Conservation (phyloP, 2,888 invertebrate genomes). For the Antheraea assamensis region DNA sequence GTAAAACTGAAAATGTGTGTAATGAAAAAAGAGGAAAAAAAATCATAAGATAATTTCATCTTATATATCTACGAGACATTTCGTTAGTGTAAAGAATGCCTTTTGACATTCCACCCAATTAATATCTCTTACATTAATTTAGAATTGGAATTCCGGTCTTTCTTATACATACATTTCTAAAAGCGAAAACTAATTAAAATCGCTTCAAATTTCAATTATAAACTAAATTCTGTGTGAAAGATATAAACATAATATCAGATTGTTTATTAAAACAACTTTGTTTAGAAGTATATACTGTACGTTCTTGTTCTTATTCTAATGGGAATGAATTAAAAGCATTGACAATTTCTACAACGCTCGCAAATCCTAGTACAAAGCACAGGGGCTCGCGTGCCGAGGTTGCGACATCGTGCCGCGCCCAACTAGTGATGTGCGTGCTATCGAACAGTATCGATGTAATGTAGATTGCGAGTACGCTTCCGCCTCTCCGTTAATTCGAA, state of each 20-base stretch:
- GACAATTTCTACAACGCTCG: conserved; percentile 29
- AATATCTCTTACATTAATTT: too few relatives aligned
- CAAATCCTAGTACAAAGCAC: conserved; percentile 34
- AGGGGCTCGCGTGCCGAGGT: conserved; percentile 68
- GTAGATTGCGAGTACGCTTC: conserved; percentile 48
- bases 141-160: too few relatives aligned
- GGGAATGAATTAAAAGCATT: conserved; percentile 26
- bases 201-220: too few relatives aligned
- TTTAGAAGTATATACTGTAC: conserved; percentile 10
- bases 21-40: too few relatives aligned
- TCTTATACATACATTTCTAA: too few relatives aligned
- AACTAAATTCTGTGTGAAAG: conserved; percentile 1
- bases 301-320: conserved; percentile 13
- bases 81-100: too few relatives aligned
- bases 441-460: conserved; percentile 58
- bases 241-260: conserved; percentile 2
- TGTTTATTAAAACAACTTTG: conserved; percentile 5
- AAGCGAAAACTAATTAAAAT: too few relatives aligned
- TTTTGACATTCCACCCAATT: too few relatives aligned
- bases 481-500: conserved; percentile 47
- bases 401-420: conserved; percentile 67
- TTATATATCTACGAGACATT: not conserved
- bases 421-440: conserved; percentile 65
- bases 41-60: not conserved
- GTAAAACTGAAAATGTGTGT: too few relatives aligned